Evolutionary conservation across 2,888 invertebrate species (phyloP).

Genomic region (Serripes groenlandicus): DNA sequence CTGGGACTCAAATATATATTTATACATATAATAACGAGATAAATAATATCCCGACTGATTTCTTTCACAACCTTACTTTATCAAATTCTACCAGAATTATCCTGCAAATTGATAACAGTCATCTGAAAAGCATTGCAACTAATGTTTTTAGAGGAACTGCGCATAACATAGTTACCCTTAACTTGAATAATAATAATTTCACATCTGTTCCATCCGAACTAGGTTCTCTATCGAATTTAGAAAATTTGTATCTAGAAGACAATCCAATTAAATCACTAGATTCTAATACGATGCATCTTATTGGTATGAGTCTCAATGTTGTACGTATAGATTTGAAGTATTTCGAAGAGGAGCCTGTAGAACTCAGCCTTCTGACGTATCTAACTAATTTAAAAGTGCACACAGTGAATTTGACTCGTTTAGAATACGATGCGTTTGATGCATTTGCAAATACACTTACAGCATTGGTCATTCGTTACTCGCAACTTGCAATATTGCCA

Average conservation of each 20-base stretch:
- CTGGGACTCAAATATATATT: neutral
- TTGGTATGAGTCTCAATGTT: neutral
- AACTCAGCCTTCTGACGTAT: neutral
- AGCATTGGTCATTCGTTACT: neutral
- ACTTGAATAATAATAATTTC: neutral
- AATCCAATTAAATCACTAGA: neutral
- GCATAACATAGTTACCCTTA: neutral
- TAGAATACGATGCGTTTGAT: constrained; percentile 5
- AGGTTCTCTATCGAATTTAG: neutral
- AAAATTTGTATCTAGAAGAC: neutral
- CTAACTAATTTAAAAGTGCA: neutral
- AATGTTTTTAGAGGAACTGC: neutral
- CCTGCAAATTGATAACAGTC: neutral
- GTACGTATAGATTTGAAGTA: neutral
- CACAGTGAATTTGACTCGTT: too few relatives aligned
- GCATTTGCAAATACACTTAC: neutral
- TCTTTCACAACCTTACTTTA: neutral
- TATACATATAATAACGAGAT: neutral
- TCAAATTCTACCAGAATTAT: neutral
- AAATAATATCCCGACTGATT: neutral
- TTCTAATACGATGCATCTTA: neutral
- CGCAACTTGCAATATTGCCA: neutral
- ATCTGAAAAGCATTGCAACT: neutral
- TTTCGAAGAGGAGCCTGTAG: neutral
- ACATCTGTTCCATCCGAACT: neutral